These are phyloP conservation scores for Drosophila picticornis DNA, from an alignment of 2,888 invertebrate genomes.

Conservation along the genomic window DNA sequence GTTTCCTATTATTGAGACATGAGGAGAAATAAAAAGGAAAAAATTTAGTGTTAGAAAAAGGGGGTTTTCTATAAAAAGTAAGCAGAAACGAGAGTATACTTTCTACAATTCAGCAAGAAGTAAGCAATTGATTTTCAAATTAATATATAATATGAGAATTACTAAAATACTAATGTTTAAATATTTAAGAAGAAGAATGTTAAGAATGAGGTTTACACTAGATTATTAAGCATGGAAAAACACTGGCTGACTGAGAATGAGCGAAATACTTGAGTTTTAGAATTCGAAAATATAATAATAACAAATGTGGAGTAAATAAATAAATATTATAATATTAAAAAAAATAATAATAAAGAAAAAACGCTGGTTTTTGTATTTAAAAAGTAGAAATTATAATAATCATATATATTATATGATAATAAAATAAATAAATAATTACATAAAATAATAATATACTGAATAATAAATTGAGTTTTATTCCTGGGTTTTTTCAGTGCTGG, in stretches of 20 bases:
- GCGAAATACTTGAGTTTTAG: neutral
- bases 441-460: neutral
- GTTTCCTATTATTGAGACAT: too few species aligned
- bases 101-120: neutral
- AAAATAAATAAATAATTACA: neutral
- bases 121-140: neutral
- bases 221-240: too few species aligned
- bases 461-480: neutral
- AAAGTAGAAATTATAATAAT: neutral
- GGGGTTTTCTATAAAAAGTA: too few species aligned
- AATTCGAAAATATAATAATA: neutral
- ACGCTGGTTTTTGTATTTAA: neutral
- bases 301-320: neutral
- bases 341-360: neutral
- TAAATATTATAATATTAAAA: neutral
- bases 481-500: neutral
- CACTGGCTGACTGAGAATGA: neutral
- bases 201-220: neutral
- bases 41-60: too few species aligned
- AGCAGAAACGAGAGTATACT: neutral
- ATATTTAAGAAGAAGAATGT: too few species aligned
- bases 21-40: too few species aligned
- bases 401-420: too few species aligned
- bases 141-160: too few species aligned
- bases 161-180: too few species aligned